Evolutionary conservation across 1,140 invertebrate genomes (phyloP), one percentile per base, ranked within the genome.

Genomic region (Plodia interpunctella): DNA sequence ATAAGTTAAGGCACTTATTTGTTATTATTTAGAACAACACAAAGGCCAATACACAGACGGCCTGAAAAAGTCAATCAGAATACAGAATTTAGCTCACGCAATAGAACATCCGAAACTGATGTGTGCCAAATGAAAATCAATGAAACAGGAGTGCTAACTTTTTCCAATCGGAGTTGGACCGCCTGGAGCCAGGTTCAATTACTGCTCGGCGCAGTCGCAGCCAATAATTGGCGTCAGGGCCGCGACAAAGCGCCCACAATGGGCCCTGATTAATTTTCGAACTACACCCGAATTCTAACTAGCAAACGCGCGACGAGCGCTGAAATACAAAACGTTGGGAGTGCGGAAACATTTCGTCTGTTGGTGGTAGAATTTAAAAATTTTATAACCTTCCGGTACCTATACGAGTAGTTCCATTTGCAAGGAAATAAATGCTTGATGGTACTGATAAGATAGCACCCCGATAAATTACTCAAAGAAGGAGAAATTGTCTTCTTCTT

Each of bases 201-300:
- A 83, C 80, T 70, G 64, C 62, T 69, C 66, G 71, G 60, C 73
- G 59, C 65, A 25, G 63, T 69, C 68, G 70, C 71, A 76, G 74
- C 80, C 83, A 81, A 87, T 87, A 85, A 88, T 86, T 88, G 83
- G 81, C 80, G 72, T 68, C 74, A 70, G 74, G 74, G 69, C 74
- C 79, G 76, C 76, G 78, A 85, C 82, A 87, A 88, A 88, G 82
- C 83, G 79, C 66, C 82, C 79, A 83, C 83, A 85, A 83, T 85
- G 75, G 79, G 64, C 77, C 71, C 80, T 84, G 80, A 88, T 87
- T 88, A 86, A 88, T 88, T 84, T 85, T 78, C 83, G 79, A 85
- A 88, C 83, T 88, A 78, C 82, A 76, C 65, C 83, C 85, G 83
- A 88, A 87, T 84, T 82, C 82, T 83, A 86, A 85, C 83, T 83